Conservation (phyloP, 2,888 invertebrate species). For the Drosophila histrio region DNA sequence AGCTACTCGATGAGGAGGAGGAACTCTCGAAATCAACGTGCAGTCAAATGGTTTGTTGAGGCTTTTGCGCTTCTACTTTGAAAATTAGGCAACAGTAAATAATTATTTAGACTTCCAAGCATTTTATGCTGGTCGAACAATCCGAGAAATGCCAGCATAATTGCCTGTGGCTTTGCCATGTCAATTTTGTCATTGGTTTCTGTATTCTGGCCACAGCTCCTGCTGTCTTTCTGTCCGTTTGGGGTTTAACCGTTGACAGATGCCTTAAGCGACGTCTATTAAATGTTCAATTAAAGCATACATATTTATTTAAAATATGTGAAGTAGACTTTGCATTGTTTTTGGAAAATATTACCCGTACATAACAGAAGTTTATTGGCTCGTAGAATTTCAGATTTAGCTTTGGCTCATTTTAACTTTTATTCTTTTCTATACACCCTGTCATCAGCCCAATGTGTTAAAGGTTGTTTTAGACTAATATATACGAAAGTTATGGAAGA, state of each 20-base stretch:
- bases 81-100: constrained; percentile 61
- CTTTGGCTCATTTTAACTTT: constrained; percentile 28
- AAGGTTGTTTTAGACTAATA: background rate
- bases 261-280: background rate
- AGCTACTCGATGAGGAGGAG: constrained; percentile 4
- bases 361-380: background rate
- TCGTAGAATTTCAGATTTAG: constrained; percentile 19
- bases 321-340: background rate
- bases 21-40: constrained; percentile 43
- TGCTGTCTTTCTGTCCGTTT: background rate
- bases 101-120: constrained; percentile 56
- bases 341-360: constrained; percentile 2
- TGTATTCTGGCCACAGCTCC: background rate
- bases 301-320: constrained; percentile 20
- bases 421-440: constrained; percentile 6
- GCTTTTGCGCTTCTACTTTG: constrained; percentile 36
- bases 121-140: constrained; percentile 15
- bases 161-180: constrained; percentile 48
- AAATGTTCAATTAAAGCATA: constrained; percentile 18
- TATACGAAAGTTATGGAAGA: background rate
- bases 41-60: constrained; percentile 55
- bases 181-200: constrained; percentile 39
- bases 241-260: background rate
- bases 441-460: background rate
- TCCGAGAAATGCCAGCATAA: constrained; percentile 35